Percentiles rank a stretch among this genome's conserved stretches.
Conservation (phyloP, 2,888 invertebrate genomes). For the Stramonita haemastoma region DNA sequence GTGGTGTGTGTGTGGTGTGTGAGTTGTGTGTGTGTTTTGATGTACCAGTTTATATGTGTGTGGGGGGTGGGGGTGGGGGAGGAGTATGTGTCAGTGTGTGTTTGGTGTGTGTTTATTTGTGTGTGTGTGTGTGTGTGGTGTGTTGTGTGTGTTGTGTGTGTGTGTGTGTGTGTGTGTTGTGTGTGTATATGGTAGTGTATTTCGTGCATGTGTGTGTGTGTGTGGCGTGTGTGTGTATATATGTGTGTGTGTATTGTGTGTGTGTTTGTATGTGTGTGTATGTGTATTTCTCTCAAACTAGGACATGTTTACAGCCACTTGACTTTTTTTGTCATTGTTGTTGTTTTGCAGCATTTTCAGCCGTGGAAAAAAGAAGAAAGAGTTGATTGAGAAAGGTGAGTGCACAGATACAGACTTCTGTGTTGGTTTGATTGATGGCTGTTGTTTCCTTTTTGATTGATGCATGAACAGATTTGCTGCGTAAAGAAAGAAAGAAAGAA, state of each 20-base stretch:
- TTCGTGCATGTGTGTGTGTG: not conserved
- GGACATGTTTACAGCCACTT: no score
- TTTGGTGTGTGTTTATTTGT: not conserved
- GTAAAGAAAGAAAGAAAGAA: no score
- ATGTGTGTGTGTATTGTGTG: not conserved
- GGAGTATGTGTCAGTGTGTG: not conserved
- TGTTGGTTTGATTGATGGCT: no score
- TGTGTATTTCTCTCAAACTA: not conserved
- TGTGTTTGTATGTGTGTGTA: no score
- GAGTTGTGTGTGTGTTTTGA: no score
- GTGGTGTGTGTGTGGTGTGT: not conserved
- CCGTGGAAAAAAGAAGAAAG: conserved; percentile 7
- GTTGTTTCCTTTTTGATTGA: no score
- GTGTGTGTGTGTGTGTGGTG: not conserved
- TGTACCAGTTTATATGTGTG: not conserved
- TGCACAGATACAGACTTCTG: no score
- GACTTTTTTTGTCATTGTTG: not conserved
- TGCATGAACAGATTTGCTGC: no score
- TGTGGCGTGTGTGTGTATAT: not conserved
- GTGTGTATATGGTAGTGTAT: not conserved
- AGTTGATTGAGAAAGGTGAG: not conserved
- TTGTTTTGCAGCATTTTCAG: not conserved
- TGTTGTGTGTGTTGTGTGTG: not conserved
- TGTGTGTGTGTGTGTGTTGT: not conserved
- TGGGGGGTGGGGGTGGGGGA: no score